Evolutionary conservation across 2,797 vertebrate species (phyloP), one percentile per base, ranked within the genome.

Genomic region (Tauraco hartlaubi): DNA sequence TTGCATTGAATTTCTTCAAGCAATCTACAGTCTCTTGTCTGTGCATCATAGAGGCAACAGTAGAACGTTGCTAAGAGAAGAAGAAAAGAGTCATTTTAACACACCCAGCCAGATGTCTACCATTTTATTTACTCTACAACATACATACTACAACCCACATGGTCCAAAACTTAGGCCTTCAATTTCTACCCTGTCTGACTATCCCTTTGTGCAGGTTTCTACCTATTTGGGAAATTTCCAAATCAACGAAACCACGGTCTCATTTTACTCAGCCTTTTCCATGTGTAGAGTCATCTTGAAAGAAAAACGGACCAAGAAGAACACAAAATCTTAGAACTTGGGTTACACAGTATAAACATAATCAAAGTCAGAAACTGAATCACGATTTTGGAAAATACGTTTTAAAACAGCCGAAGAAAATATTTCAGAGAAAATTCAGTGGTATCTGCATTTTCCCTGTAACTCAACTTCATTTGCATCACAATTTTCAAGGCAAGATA

Each of bases 21-120:
- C 99, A 99, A 96, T 99, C 99, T 94, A 99, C 99, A 29, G 99
- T 99, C 97, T 99, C 99, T 98, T 99, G 99, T 78, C 99, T 99
- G 98, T 99, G 99, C 99, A 99, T 99, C 99, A 99, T 99, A 89
- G 99, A 99, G 26, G 99, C 99, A 97, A 99, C 99, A 62, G 99
- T 99, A 96, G 99, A 99, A 92, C 99, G 99, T 99, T 99, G 99
- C 99, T 99, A 95, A 77, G 64, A 84, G 83, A 89, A 96, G 43
- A 97, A 72, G 39, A 90, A 33, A 94, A 84, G 6, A 82, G 41
- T 46, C 25, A 48, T 66, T 62, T 96, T 72, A 90, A 67, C 1
- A 5, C n/a, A 44, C 2, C 12, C 18, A 78, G 61, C 5, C 41
- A 71, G 25, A 35, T 6, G 6, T n/a, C 49, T 31, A 68, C 33